Percentiles rank a stretch among this genome's conserved stretches.
Conservation (phyloP, 1,140 invertebrate genomes). For the Dinoponera quadriceps region DNA sequence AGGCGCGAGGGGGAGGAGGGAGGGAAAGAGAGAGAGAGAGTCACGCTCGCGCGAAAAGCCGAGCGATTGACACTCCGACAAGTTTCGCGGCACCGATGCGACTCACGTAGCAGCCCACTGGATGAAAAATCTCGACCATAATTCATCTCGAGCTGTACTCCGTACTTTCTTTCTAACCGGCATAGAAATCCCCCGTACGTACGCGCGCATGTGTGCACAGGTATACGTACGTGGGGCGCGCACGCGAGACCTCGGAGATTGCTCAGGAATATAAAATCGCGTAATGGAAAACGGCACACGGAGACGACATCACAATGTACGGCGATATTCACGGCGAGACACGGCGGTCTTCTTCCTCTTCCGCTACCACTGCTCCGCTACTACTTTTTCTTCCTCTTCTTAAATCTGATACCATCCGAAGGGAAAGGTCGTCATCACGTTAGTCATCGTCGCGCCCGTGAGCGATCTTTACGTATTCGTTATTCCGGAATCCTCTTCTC, state of each 20-base stretch:
- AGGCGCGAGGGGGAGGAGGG: background rate
- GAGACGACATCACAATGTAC: slow-evolving; percentile 23
- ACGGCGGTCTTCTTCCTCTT: background rate
- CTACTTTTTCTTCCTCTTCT: background rate
- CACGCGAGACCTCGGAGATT: slow-evolving; percentile 32
- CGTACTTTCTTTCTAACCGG: slow-evolving; percentile 47
- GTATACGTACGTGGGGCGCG: background rate
- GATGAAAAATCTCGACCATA: slow-evolving; percentile 58
- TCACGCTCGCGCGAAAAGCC: slow-evolving; percentile 42
- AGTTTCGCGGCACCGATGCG: slow-evolving; percentile 39
- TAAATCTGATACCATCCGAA: slow-evolving; percentile 3
- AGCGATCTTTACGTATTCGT: background rate
- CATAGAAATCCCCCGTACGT: slow-evolving; percentile 23
- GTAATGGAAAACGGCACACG: slow-evolving; percentile 52
- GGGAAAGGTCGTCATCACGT: slow-evolving; percentile 5
- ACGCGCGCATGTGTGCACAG: background rate
- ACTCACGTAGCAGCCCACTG: slow-evolving; percentile 50
- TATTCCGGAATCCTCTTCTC: background rate
- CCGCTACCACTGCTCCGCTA: too few species aligned
- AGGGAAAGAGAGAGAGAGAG: background rate
- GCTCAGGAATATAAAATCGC: slow-evolving; percentile 54
- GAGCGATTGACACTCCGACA: slow-evolving; percentile 53
- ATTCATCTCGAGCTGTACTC: slow-evolving; percentile 54
- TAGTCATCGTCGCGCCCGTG: background rate
- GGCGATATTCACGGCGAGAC: slow-evolving; percentile 1